Evolutionary conservation across 2,888 invertebrate species (phyloP).

Genomic region (Oscheius sp.): DNA sequence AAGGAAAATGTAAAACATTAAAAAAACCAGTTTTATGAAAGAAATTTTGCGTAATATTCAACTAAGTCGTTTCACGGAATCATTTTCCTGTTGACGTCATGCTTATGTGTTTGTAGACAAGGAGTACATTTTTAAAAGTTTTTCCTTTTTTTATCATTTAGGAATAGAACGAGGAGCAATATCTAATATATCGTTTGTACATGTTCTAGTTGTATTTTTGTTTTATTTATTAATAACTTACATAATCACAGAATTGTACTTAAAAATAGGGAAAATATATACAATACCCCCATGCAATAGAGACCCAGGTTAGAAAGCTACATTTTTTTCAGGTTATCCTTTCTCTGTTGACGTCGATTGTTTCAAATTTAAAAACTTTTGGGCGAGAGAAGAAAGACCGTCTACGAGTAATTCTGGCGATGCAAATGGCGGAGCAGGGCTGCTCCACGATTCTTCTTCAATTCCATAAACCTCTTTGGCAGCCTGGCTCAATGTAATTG

Average conservation of each 20-base stretch:
- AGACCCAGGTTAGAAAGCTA: constrained; percentile 2
- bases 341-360: neutral
- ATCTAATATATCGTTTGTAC: neutral
- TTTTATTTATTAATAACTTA: no score
- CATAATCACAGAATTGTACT: neutral
- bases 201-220: no score
- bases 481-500: constrained; percentile 10
- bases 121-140: no score
- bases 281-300: constrained; percentile 12
- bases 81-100: no score
- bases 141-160: no score
- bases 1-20: no score
- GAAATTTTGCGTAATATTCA: no score
- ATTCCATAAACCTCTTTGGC: neutral
- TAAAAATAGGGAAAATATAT: neutral
- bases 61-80: no score
- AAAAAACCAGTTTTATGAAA: no score
- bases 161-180: no score
- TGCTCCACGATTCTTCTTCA: constrained; percentile 23
- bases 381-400: constrained; percentile 23
- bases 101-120: no score
- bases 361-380: constrained; percentile 21
- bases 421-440: constrained; percentile 15
- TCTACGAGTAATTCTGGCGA: constrained; percentile 16
- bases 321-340: neutral